Percentiles rank a stretch among this genome's conserved stretches.
Conservation (phyloP, 2,113 vertebrate species). For the Tupaia chinensis region DNA sequence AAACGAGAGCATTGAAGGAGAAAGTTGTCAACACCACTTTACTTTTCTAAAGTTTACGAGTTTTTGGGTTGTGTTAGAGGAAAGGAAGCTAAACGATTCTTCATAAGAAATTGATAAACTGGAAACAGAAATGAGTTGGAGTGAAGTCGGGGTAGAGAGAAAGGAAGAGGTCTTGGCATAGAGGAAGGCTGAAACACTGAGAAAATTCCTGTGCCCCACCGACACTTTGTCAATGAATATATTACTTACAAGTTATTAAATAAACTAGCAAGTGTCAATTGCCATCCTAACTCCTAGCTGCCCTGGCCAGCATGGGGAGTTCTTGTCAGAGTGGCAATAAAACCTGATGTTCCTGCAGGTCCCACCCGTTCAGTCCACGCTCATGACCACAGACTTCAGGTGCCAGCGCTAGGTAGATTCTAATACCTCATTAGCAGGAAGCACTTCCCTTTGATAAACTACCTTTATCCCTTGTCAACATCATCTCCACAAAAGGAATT, state of each 20-base stretch:
- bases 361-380: fast-evolving
- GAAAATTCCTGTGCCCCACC: neutral
- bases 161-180: neutral
- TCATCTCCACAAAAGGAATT: neutral
- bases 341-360: neutral
- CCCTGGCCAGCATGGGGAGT: neutral
- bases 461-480: neutral
- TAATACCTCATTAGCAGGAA: neutral
- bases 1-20: neutral
- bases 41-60: neutral
- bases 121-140: neutral
- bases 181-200: neutral
- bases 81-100: neutral
- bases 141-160: neutral
- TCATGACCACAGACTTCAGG: neutral
- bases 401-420: neutral
- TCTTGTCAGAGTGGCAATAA: neutral
- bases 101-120: neutral
- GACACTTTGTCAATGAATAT: neutral
- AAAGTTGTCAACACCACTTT: neutral
- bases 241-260: neutral
- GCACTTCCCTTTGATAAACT: neutral
- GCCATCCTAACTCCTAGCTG: neutral
- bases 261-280: neutral
- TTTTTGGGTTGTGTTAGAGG: neutral